phyloP scores from a whole-genome alignment of 2,113 vertebrate species.

The Lagopus muta region DNA sequence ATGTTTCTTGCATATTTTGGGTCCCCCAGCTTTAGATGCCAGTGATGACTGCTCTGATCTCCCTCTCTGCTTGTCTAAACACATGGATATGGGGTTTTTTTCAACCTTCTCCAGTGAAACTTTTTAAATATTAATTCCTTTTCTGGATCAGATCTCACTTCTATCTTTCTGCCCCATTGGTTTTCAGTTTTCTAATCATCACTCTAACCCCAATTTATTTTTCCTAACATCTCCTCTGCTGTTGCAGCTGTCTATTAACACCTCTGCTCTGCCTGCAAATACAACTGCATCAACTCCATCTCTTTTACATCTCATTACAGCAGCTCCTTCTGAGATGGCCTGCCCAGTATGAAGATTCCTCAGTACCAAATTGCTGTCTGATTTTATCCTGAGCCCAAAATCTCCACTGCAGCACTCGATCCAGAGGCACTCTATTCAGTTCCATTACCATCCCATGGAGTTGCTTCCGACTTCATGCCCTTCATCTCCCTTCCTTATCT shows the following conservation, averaged over 20 bases:
- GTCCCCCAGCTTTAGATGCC: neutral
- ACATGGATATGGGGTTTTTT: neutral
- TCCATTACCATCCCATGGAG: slow-evolving; percentile 45
- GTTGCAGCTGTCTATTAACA: slow-evolving; percentile 40
- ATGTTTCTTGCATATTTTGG: neutral
- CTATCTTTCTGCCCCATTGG: neutral
- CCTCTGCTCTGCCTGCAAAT: slow-evolving; percentile 9
- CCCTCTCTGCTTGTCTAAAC: neutral
- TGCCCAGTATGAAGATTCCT: slow-evolving; percentile 29
- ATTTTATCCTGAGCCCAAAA: slow-evolving; percentile 25
- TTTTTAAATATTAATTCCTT: neutral
- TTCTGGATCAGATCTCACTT: neutral
- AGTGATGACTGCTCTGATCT: neutral
- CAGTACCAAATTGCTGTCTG: neutral
- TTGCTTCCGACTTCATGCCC: slow-evolving; percentile 53
- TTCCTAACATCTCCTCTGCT: slow-evolving; percentile 17
- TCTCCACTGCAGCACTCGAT: slow-evolving; percentile 17
- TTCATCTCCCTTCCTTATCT: slow-evolving; percentile 58
- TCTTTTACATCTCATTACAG: slow-evolving; percentile 34
- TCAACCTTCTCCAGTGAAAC: neutral
- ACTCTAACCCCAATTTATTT: slow-evolving; percentile 37
- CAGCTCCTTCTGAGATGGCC: slow-evolving; percentile 9
- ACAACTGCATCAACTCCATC: neutral
- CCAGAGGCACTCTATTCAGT: neutral
- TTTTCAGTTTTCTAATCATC: neutral